Conservation (phyloP, 92 coral and sea anemone species). For the Plumapathes pennacea region DNA sequence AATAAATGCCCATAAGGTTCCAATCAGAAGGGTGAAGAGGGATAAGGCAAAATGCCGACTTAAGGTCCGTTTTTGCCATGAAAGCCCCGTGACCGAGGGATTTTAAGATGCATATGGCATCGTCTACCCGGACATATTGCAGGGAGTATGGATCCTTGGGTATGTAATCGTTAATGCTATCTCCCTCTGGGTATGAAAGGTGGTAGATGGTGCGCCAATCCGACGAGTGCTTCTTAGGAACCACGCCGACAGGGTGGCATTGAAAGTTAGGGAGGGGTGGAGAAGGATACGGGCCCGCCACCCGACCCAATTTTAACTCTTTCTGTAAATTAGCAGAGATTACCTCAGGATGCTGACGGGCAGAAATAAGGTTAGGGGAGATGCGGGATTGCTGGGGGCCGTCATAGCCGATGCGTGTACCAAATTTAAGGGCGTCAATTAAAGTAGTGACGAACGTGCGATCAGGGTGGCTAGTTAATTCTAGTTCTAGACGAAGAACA, state of each 20-base stretch:
- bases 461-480: slow-evolving; percentile 23
- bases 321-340: slow-evolving; percentile 13
- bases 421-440: slow-evolving; percentile 5
- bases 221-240: slow-evolving; percentile 8
- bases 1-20: slow-evolving; percentile 53
- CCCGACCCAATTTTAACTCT: slow-evolving; percentile 7
- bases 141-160: slow-evolving; percentile 55
- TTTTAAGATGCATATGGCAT: slow-evolving; percentile 40
- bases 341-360: slow-evolving; percentile 18
- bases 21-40: slow-evolving; percentile 45
- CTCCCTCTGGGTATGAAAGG: slow-evolving; percentile 42
- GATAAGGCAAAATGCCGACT: slow-evolving; percentile 48
- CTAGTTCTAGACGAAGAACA: slow-evolving; percentile 5
- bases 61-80: slow-evolving; percentile 60
- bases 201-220: slow-evolving; percentile 13
- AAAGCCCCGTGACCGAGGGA: slow-evolving; percentile 36
- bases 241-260: slow-evolving; percentile 17
- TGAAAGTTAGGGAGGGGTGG: slow-evolving; percentile 28
- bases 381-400: slow-evolving; percentile 9
- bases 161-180: slow-evolving; percentile 49
- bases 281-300: slow-evolving; percentile 19
- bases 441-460: slow-evolving; percentile 10
- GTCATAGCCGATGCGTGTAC: slow-evolving; percentile 14
- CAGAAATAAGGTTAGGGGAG: slow-evolving; percentile 13
- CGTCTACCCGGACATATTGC: slow-evolving; percentile 49